Conservation (phyloP, 2,113 vertebrate species). For the Sclerurus mexicanus region DNA sequence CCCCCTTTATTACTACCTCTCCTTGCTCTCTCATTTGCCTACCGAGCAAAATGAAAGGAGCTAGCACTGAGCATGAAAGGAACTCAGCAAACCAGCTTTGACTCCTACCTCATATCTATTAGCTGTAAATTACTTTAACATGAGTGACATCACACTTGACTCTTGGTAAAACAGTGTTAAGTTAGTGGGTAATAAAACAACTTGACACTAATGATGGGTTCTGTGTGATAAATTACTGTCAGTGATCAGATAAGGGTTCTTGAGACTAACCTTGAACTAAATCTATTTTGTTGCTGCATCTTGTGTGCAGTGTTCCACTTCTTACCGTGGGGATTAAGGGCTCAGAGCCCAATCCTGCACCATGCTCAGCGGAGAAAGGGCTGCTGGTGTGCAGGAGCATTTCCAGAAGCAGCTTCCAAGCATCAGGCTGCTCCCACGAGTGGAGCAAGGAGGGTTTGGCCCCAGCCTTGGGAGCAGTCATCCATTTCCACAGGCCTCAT, state of each 20-base stretch:
- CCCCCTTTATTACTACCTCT: background rate
- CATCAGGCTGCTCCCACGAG: constrained; percentile 15
- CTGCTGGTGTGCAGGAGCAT: background rate
- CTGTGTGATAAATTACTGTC: constrained; percentile 68
- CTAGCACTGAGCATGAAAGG: background rate
- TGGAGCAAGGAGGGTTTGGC: background rate
- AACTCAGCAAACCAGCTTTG: constrained; percentile 13
- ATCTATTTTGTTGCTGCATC: constrained; percentile 52
- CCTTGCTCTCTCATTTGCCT: background rate
- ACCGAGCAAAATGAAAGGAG: constrained; percentile 21
- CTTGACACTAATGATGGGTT: constrained; percentile 72
- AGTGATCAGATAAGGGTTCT: constrained; percentile 68
- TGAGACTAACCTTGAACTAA: constrained; percentile 70
- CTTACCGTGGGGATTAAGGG: constrained; percentile 14
- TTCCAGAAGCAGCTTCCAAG: constrained; percentile 39
- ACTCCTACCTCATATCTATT: constrained; percentile 51
- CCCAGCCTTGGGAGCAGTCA: background rate
- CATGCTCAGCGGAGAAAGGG: background rate
- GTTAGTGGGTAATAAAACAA: constrained; percentile 70
- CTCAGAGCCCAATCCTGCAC: constrained; percentile 13
- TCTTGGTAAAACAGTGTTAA: constrained; percentile 72
- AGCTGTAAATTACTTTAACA: constrained; percentile 68
- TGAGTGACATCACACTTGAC: constrained; percentile 71
- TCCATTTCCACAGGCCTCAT: background rate
- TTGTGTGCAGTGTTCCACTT: constrained; percentile 10